These are phyloP conservation scores for Leucopsar rothschildi DNA, from an alignment of 2,113 vertebrate genomes.

Conservation along the genomic window DNA sequence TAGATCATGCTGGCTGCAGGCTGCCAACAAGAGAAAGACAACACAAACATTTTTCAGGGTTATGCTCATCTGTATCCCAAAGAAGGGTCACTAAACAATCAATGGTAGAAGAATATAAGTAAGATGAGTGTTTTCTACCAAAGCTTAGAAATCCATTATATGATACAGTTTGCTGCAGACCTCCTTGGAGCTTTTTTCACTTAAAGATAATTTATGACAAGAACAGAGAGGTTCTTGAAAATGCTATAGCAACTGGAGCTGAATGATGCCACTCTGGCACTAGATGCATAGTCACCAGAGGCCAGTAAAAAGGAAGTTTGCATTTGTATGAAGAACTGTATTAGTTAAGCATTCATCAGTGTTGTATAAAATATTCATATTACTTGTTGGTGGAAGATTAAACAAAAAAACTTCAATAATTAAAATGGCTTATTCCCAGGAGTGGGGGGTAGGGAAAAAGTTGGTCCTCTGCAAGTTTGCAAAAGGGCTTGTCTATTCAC, in stretches of 20 bases:
- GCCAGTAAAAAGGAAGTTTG: constrained; percentile 79
- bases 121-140: constrained; percentile 86
- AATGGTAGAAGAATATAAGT: constrained; percentile 82
- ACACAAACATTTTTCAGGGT: constrained; percentile 82
- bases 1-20: constrained; percentile 82
- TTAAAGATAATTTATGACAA: constrained; percentile 99
- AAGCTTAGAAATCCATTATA: constrained; percentile 84
- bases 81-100: constrained; percentile 80
- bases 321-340: constrained; percentile 77
- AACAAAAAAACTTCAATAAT: constrained; percentile 67
- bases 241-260: constrained; percentile 97
- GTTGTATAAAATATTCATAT: constrained; percentile 74
- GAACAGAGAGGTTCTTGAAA: constrained; percentile 97
- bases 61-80: constrained; percentile 79
- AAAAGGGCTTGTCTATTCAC: constrained; percentile 73
- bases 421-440: constrained; percentile 72
- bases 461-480: constrained; percentile 71
- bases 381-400: constrained; percentile 69
- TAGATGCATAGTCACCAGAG: constrained; percentile 74
- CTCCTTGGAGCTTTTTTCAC: constrained; percentile 92
- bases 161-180: constrained; percentile 83
- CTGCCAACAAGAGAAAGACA: constrained; percentile 81
- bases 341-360: constrained; percentile 74
- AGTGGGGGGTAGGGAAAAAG: constrained; percentile 61
- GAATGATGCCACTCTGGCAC: constrained; percentile 76